Conservation (phyloP, 2,888 invertebrate species). For the Parelbella ahira region DNA sequence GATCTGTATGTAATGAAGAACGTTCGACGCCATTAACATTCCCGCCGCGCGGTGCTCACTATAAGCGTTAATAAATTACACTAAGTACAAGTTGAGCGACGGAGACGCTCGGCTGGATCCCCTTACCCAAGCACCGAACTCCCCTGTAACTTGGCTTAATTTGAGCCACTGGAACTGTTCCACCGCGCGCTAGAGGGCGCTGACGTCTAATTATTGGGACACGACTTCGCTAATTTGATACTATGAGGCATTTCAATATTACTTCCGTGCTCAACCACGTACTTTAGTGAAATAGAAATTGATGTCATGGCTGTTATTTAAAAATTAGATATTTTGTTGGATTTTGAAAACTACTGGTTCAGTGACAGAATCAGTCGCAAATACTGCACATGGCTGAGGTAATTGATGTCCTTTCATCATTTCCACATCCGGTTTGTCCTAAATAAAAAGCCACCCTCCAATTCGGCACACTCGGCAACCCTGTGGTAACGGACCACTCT, state of each 20-base stretch:
- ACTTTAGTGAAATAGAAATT: constrained; percentile 37
- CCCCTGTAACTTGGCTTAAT: constrained; percentile 35
- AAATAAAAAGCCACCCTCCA: too few relatives aligned
- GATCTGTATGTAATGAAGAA: too few relatives aligned
- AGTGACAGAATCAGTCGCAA: too few relatives aligned
- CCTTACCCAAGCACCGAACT: constrained; percentile 20
- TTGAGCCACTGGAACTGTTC: constrained; percentile 63
- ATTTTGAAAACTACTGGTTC: too few relatives aligned
- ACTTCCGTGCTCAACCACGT: constrained; percentile 40
- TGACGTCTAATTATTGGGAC: constrained; percentile 64
- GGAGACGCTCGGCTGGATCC: constrained; percentile 10
- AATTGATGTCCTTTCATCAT: too few relatives aligned
- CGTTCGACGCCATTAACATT: too few relatives aligned
- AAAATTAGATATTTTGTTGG: too few relatives aligned
- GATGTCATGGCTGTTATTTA: constrained; percentile 23
- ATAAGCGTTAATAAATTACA: constrained; percentile 4
- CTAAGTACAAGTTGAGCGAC: constrained; percentile 1
- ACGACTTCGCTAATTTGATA: constrained; percentile 66
- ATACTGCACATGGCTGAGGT: too few relatives aligned
- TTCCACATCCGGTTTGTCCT: too few relatives aligned
- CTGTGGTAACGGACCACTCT: constrained; percentile 45
- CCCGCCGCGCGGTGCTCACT: too few relatives aligned
- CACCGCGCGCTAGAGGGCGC: constrained; percentile 40
- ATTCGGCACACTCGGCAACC: too few relatives aligned
- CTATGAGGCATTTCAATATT: constrained; percentile 53